Evolutionary conservation across 2,113 vertebrate species (phyloP), one percentile per base, ranked within the genome.

Genomic region (Haplochromis vanheusdeni): DNA sequence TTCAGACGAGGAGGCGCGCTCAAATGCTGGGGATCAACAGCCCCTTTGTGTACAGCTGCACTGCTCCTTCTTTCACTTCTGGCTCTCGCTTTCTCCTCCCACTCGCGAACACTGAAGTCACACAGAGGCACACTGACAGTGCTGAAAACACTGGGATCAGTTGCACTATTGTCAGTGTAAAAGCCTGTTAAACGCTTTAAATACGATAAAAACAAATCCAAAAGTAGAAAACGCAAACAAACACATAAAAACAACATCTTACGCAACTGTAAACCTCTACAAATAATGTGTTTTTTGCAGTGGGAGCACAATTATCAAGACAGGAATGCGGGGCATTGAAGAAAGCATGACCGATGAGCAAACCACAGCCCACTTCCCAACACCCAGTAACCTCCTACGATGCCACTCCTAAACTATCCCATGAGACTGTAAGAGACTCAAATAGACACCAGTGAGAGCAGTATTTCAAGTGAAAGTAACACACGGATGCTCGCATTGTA

Each of bases 1-100:
- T 88, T 87, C 87, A 89, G 85, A 87, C 16, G 45, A 35, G 54
- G 70, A 86, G 86, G 65, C 86, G 54, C 55, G 40, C 85, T 86
- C 85, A 90, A 68, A 91, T 80, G 86, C 68, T 9, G 70, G 58
- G 89, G 86, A 94, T 95, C 85, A 96, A 95, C 88, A 65, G 90
- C 23, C 23, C 62, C 93, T 96, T 96, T 96, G 95, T 96, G 92
- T 88, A 85, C 94, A 96, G 94, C 93, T 95, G 94, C 23, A 40
- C 83, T 47, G 33, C 87, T 77, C 85, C 79, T 83, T 90, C 68
- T 75, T 82, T 88, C 86, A 52, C 70, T 82, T 85, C 80, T 85
- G 87, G 60, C 83, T 83, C 87, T 89, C 79, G 28, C 79, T 85
- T 86, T 91, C 86, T 88, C 91, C 60, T 84, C 90, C 90, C 87